Evolutionary conservation across 2,888 invertebrate genomes (phyloP).

Genomic region (Metellina segmentata): DNA sequence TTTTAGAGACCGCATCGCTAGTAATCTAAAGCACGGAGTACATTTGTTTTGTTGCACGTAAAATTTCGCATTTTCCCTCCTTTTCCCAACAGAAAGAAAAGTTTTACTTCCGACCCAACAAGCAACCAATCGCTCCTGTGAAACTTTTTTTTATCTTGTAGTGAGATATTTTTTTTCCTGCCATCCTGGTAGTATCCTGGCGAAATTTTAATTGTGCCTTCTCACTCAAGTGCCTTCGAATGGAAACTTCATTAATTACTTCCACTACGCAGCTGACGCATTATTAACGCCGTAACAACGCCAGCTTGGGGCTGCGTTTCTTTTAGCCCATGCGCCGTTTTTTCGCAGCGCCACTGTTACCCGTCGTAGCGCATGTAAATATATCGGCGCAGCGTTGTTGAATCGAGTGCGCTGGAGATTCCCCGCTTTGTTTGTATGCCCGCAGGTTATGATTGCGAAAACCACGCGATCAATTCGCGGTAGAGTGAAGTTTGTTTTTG

Average conservation of each 20-base stretch:
- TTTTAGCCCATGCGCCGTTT: background rate
- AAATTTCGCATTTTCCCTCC: slow-evolving; percentile 32
- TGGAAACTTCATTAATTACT: slow-evolving; percentile 76
- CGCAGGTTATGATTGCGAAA: slow-evolving; percentile 28
- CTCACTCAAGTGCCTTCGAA: slow-evolving; percentile 74
- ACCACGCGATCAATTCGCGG: slow-evolving; percentile 1
- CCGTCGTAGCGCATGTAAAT: slow-evolving; percentile 3
- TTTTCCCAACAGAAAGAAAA: slow-evolving; percentile 47
- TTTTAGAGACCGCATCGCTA: slow-evolving; percentile 6
- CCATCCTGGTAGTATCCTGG: slow-evolving; percentile 45
- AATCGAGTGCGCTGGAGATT: background rate
- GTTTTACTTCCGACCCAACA: slow-evolving; percentile 69
- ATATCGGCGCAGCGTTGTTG: background rate
- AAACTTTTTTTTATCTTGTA: slow-evolving; percentile 10
- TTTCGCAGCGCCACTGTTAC: background rate
- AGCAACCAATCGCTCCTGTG: slow-evolving; percentile 68
- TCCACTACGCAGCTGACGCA: slow-evolving; percentile 74
- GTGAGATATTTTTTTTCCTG: slow-evolving; percentile 11
- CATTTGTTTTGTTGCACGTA: slow-evolving; percentile 56
- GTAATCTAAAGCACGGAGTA: slow-evolving; percentile 29
- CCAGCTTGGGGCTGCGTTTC: slow-evolving; percentile 61
- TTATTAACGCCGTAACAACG: slow-evolving; percentile 74
- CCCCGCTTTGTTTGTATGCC: background rate
- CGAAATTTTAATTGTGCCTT: slow-evolving; percentile 75
- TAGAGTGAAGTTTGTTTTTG: no score